Percentiles rank a stretch among this genome's conserved stretches.
These are phyloP conservation scores for Galleria mellonella DNA, from an alignment of 1,140 invertebrate genomes.

Conservation along the genomic window DNA sequence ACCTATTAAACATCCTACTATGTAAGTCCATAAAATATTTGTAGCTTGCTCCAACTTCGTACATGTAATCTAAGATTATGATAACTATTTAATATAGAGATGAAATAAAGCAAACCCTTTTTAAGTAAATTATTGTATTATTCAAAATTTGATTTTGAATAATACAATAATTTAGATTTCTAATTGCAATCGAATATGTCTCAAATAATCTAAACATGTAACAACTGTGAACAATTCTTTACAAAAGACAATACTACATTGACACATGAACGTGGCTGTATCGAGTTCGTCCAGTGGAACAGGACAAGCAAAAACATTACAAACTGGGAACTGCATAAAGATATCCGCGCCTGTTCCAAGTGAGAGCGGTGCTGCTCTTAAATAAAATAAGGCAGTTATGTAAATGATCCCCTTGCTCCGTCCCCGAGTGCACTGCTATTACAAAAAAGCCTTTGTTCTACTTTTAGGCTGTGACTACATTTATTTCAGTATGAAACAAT, in stretches of 20 bases:
- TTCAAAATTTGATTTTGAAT: no score
- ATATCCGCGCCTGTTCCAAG: conserved; percentile 21
- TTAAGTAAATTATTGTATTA: no score
- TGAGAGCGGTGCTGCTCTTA: conserved; percentile 27
- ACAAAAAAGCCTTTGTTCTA: conserved; percentile 36
- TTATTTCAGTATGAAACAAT: not conserved
- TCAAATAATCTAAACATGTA: not conserved
- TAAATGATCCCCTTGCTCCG: conserved; percentile 29
- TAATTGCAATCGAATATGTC: no score
- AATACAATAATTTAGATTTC: no score
- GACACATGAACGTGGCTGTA: not conserved
- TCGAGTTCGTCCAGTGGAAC: conserved; percentile 3
- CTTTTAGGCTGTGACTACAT: conserved; percentile 11
- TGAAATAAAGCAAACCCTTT: no score
- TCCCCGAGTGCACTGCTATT: conserved; percentile 19
- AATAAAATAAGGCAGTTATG: conserved; percentile 51
- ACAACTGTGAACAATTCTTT: not conserved
- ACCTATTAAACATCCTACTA: no score
- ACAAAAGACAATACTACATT: conserved; percentile 1
- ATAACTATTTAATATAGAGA: no score
- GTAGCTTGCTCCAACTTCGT: no score
- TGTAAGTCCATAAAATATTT: no score
- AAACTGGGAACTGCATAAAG: conserved; percentile 26
- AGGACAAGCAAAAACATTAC: conserved; percentile 7
- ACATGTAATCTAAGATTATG: no score